Conservation (phyloP, 2,113 vertebrate genomes). For the Dermatemys mawii region DNA sequence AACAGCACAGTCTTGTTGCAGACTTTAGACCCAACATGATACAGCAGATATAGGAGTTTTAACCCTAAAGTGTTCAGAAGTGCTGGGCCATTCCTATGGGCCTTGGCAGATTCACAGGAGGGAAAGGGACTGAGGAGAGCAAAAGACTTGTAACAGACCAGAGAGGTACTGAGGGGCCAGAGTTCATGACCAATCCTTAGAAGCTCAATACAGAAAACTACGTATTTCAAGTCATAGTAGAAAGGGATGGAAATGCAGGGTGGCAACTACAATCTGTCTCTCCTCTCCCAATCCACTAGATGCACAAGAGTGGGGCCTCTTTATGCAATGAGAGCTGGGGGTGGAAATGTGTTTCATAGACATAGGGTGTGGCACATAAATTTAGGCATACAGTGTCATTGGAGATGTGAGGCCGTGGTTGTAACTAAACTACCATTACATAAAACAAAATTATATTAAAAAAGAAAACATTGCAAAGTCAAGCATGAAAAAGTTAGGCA, state of each 20-base stretch:
- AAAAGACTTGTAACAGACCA: neutral
- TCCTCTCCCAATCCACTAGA: neutral
- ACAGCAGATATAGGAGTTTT: neutral
- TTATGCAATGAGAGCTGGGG: neutral
- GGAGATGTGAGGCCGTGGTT: neutral
- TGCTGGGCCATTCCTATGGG: neutral
- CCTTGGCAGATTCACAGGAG: neutral
- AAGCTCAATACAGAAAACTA: neutral
- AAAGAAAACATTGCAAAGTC: neutral
- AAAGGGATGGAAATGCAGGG: neutral
- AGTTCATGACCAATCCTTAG: neutral
- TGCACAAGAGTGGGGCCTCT: neutral
- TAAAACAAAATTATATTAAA: neutral
- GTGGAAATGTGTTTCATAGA: neutral
- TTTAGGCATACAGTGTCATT: neutral
- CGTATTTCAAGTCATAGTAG: neutral
- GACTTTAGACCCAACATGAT: neutral
- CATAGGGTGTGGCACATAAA: fast-evolving
- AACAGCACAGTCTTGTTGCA: neutral
- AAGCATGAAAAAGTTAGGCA: no score
- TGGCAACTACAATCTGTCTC: neutral
- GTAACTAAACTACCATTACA: neutral
- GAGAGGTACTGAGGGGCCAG: neutral
- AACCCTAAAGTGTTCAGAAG: neutral
- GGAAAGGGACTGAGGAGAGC: neutral